These are phyloP conservation scores for Gadopsis bispinosus DNA, from an alignment of 2,797 vertebrate species.

Conservation along the genomic window DNA sequence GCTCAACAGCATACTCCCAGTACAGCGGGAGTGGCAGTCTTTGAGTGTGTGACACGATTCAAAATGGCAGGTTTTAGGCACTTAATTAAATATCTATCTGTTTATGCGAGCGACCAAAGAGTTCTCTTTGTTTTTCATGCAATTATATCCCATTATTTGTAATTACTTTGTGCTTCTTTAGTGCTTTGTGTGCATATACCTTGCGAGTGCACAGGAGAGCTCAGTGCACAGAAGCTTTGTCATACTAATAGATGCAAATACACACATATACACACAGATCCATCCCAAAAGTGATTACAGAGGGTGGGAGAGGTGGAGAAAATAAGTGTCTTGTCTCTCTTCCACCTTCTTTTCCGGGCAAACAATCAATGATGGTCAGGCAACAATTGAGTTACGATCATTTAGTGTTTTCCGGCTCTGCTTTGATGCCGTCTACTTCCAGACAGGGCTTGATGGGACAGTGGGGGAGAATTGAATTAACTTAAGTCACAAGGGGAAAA, in stretches of 20 bases:
- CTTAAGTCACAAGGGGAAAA: constrained; percentile 74
- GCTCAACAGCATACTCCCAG: background rate
- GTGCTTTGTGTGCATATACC: constrained; percentile 29
- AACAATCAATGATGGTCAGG: constrained; percentile 81
- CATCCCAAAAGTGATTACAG: constrained; percentile 65
- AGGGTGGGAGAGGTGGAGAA: constrained; percentile 68
- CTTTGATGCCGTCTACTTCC: constrained; percentile 78
- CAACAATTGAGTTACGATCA: constrained; percentile 84
- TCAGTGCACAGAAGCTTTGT: constrained; percentile 23
- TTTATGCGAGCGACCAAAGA: constrained; percentile 30
- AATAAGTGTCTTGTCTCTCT: constrained; percentile 77
- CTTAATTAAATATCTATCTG: constrained; percentile 42
- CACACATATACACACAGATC: constrained; percentile 38
- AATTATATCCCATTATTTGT: constrained; percentile 17
- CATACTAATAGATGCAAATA: constrained; percentile 58
- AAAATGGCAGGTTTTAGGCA: constrained; percentile 8
- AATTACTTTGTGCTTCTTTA: constrained; percentile 30
- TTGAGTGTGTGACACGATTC: constrained; percentile 14
- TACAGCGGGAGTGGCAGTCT: background rate
- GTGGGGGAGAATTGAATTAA: constrained; percentile 79
- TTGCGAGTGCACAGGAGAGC: constrained; percentile 32
- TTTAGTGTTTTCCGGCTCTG: constrained; percentile 78
- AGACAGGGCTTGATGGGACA: constrained; percentile 75
- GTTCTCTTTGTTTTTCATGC: constrained; percentile 28
- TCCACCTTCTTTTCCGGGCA: constrained; percentile 78